These are phyloP conservation scores for Nothobranchius kuhntae DNA, from an alignment of 2,113 vertebrate genomes.

Conservation along the genomic window DNA sequence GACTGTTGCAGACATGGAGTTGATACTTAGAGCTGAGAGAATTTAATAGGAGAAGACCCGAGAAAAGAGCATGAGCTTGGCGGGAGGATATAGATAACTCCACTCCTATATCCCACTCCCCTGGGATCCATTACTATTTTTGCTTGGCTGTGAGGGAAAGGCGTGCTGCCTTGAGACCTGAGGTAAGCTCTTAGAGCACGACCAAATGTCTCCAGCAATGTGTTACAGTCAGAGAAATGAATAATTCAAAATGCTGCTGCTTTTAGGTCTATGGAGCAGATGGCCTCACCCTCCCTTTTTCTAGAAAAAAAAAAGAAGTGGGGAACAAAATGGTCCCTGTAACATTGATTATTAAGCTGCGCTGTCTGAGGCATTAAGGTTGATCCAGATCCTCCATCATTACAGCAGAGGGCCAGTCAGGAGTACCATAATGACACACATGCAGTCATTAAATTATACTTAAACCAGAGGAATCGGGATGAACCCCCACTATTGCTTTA, in stretches of 20 bases:
- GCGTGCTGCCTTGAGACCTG: slow-evolving; percentile 41
- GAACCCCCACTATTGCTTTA: slow-evolving; percentile 64
- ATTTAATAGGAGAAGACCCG: slow-evolving; percentile 31
- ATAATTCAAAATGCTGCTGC: slow-evolving; percentile 71
- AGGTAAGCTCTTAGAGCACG: slow-evolving; percentile 70
- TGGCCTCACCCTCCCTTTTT: slow-evolving; percentile 33
- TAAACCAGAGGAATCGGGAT: slow-evolving; percentile 48
- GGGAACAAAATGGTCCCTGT: slow-evolving; percentile 68
- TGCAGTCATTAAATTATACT: slow-evolving; percentile 48
- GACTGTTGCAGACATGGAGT: slow-evolving; percentile 24
- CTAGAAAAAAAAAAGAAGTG: not conserved
- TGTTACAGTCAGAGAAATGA: slow-evolving; percentile 68
- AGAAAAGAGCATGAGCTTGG: slow-evolving; percentile 29
- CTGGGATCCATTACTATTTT: slow-evolving; percentile 63
- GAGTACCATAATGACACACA: slow-evolving; percentile 64
- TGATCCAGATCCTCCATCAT: slow-evolving; percentile 64
- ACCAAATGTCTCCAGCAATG: slow-evolving; percentile 62
- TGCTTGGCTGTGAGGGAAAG: slow-evolving; percentile 36
- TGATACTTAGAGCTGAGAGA: slow-evolving; percentile 38
- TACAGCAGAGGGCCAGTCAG: slow-evolving; percentile 41
- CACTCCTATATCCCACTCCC: slow-evolving; percentile 48
- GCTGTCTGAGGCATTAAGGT: slow-evolving; percentile 58
- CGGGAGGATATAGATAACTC: slow-evolving; percentile 49
- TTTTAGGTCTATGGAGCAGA: slow-evolving; percentile 67
- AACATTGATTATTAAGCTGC: slow-evolving; percentile 53